phyloP scores from a whole-genome alignment of 2,888 invertebrate genomes.

The Rhamphomyia laevipes region DNA sequence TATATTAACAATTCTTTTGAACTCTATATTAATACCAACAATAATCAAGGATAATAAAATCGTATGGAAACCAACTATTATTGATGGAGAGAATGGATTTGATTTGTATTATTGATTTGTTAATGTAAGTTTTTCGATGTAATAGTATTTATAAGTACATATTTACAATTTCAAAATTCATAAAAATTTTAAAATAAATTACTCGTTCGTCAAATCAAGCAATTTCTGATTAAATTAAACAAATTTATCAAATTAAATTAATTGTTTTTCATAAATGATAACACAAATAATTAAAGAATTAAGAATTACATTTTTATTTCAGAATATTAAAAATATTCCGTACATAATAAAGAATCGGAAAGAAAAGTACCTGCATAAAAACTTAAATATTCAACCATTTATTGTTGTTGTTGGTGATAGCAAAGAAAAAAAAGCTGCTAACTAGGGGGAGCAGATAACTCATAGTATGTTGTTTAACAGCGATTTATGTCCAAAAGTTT shows the following conservation, averaged over 20 bases:
- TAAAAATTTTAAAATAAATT: no score
- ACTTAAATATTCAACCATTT: background rate
- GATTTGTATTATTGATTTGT: no score
- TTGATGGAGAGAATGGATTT: background rate
- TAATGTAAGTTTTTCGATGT: background rate
- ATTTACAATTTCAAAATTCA: no score
- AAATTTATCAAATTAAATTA: no score
- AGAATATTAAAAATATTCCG: background rate
- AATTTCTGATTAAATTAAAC: no score
- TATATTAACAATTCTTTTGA: background rate
- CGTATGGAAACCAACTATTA: slow-evolving; percentile 2
- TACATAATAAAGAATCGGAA: background rate
- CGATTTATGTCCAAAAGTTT: no score
- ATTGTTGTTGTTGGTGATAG: slow-evolving; percentile 3
- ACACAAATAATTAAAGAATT: background rate
- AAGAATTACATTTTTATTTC: background rate
- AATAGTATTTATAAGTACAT: no score
- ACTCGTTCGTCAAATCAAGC: no score
- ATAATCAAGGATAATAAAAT: background rate
- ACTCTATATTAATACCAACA: background rate
- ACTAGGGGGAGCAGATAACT: no score
- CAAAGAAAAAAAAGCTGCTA: no score
- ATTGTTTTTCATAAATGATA: no score
- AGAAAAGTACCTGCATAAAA: background rate
- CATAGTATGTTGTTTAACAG: no score